These are phyloP conservation scores for Rhinolophus sinicus DNA, from an alignment of 2,113 vertebrate species.

Conservation along the genomic window DNA sequence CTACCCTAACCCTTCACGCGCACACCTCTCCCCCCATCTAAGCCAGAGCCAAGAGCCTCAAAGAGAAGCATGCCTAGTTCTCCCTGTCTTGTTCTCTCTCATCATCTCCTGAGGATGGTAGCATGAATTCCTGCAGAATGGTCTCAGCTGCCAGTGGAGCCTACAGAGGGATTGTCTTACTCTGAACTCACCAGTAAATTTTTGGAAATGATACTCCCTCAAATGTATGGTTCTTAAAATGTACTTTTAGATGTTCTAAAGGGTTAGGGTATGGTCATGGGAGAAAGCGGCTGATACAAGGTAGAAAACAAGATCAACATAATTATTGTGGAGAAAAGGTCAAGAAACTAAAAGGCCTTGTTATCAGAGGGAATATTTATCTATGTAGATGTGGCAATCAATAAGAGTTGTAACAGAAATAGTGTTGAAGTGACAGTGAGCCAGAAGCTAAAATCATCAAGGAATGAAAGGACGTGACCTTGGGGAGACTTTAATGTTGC, in stretches of 20 bases:
- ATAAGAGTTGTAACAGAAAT: constrained; percentile 34
- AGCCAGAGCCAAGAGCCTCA: background rate
- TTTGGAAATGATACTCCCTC: constrained; percentile 2
- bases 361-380: constrained; percentile 46
- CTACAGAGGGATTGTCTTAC: background rate
- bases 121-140: background rate
- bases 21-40: background rate
- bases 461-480: constrained; percentile 26
- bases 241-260: constrained; percentile 1
- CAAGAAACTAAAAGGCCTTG: constrained; percentile 8
- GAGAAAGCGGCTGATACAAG: background rate
- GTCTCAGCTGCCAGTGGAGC: background rate
- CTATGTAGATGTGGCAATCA: constrained; percentile 58
- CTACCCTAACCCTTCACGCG: background rate
- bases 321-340: background rate
- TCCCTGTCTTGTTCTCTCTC: background rate
- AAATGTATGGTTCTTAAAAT: background rate
- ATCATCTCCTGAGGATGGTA: background rate
- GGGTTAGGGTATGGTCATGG: background rate
- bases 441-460: constrained; percentile 46
- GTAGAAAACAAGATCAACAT: background rate
- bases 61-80: background rate
- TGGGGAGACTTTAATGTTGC: background rate
- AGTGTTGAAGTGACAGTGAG: constrained; percentile 16
- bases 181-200: background rate